Conservation (phyloP, 92 coral and sea anemone species). For the Umimayanthus chanpuru region DNA sequence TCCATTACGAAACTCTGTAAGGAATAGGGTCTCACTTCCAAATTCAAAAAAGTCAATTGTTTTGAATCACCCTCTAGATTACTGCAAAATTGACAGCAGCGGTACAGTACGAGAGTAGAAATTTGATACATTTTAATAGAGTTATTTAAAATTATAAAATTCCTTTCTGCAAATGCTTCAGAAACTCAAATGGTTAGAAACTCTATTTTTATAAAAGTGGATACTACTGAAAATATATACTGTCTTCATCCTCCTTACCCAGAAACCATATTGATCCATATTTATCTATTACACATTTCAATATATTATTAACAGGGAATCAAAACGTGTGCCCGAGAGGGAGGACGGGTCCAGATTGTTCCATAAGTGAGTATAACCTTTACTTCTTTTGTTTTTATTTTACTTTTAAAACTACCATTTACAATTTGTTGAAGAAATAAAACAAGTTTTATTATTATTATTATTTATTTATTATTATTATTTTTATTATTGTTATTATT, state of each 20-base stretch:
- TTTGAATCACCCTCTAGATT: neutral
- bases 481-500: too few species aligned
- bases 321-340: constrained; percentile 1
- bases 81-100: neutral
- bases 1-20: neutral
- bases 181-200: neutral
- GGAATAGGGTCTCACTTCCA: neutral
- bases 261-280: neutral
- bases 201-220: neutral
- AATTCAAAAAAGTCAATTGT: neutral
- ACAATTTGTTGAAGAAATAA: too few species aligned
- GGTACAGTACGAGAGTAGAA: neutral
- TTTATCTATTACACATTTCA: neutral
- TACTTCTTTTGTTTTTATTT: neutral
- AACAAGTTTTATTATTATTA: too few species aligned
- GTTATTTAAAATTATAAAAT: neutral
- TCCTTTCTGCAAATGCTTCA: neutral
- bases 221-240: neutral
- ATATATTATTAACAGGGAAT: neutral
- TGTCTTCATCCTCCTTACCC: neutral
- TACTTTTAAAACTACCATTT: too few species aligned
- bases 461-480: too few species aligned
- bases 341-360: neutral
- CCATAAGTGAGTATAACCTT: neutral
- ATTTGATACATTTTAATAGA: neutral